These are phyloP conservation scores for Enteromius trimaculatus DNA, from an alignment of 2,797 vertebrate genomes.

Conservation along the genomic window DNA sequence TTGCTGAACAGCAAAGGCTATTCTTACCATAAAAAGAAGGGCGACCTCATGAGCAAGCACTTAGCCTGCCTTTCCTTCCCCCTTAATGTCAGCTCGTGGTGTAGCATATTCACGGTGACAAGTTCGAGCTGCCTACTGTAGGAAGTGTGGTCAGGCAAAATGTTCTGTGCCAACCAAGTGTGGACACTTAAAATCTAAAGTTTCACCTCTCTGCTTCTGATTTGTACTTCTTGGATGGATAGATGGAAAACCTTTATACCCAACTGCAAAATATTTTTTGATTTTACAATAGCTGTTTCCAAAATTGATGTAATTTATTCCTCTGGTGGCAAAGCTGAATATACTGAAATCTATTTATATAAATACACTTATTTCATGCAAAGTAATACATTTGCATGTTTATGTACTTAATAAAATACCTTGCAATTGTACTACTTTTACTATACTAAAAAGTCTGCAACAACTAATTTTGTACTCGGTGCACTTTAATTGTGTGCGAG, in stretches of 20 bases:
- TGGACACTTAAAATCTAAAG: slow-evolving; percentile 8
- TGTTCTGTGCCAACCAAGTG: background rate
- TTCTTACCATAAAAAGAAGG: slow-evolving; percentile 39
- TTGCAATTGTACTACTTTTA: background rate
- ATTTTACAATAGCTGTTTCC: background rate
- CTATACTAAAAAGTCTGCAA: too few species aligned
- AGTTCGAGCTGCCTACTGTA: background rate
- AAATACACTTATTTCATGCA: background rate
- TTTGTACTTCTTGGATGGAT: slow-evolving; percentile 1
- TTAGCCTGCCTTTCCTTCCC: slow-evolving; percentile 32
- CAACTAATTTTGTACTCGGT: too few species aligned
- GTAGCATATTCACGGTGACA: slow-evolving; percentile 29
- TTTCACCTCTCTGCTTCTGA: slow-evolving; percentile 25
- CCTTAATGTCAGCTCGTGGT: slow-evolving; percentile 18
- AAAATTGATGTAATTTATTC: background rate
- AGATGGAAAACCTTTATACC: background rate
- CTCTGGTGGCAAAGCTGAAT: background rate
- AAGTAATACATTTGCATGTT: background rate
- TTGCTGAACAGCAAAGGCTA: slow-evolving; percentile 46
- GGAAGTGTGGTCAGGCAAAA: slow-evolving; percentile 17
- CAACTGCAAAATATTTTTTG: background rate
- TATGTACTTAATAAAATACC: background rate
- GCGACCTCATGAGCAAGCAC: slow-evolving; percentile 50
- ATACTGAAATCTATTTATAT: background rate
- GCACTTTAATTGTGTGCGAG: too few species aligned